A percentile compares a stretch with the other conserved stretches of the same genome.
Conservation (phyloP, 2,797 vertebrate genomes). For the Notamacropus eugenii region DNA sequence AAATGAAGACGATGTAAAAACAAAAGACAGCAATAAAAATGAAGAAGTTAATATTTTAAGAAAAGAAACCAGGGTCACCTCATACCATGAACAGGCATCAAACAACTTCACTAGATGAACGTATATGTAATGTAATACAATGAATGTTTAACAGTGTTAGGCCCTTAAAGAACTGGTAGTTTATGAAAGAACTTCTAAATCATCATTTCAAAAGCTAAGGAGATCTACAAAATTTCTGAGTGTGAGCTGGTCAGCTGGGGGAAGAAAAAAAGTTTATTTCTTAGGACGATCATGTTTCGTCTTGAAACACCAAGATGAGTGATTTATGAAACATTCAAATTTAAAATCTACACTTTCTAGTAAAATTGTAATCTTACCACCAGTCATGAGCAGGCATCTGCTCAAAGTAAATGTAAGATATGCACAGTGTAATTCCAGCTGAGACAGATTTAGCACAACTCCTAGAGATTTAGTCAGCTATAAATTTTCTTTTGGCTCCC, state of each 20-base stretch:
- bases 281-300: neutral
- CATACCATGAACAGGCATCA: neutral
- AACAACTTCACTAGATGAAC: neutral
- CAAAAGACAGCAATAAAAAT: neutral
- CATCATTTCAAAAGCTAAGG: conserved; percentile 8
- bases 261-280: neutral
- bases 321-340: neutral
- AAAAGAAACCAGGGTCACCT: neutral
- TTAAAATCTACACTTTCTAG: conserved; percentile 28
- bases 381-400: conserved; percentile 53
- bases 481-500: neutral
- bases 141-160: neutral
- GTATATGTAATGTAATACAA: neutral
- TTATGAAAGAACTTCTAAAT: neutral
- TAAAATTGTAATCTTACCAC: conserved; percentile 41
- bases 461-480: conserved; percentile 12
- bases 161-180: neutral
- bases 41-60: neutral
- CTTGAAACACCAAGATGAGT: neutral
- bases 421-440: neutral
- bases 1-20: neutral
- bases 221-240: neutral
- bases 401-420: neutral
- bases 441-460: neutral
- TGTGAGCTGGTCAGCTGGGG: neutral